These are phyloP conservation scores for Wasmannia auropunctata DNA, from an alignment of 1,140 invertebrate genomes.

Conservation along the genomic window DNA sequence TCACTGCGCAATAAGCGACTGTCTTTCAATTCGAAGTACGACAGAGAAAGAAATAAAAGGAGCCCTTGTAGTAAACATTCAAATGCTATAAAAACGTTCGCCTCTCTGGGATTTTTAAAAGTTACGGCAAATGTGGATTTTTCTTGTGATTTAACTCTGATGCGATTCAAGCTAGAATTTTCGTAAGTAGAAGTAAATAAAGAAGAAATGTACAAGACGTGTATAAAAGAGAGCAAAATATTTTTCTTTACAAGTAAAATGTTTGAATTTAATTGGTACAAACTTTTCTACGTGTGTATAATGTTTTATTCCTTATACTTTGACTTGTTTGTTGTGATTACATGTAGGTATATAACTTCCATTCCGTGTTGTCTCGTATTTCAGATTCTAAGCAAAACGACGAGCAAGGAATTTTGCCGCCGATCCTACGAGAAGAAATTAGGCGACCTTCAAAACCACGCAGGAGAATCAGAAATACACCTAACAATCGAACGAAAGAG, in stretches of 20 bases:
- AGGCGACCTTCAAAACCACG: not conserved
- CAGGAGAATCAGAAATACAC: conserved; percentile 8
- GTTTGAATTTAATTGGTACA: not conserved
- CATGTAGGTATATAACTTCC: not conserved
- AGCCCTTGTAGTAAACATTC: conserved; percentile 1
- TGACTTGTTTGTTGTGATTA: not conserved
- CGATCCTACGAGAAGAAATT: not conserved
- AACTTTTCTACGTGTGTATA: not conserved
- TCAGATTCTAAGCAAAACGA: not conserved
- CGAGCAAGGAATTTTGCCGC: not conserved
- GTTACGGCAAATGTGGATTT: conserved; percentile 2
- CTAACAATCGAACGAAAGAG: conserved; percentile 2
- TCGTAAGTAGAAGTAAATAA: not conserved
- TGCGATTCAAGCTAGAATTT: conserved; percentile 2
- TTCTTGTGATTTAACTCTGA: conserved; percentile 4
- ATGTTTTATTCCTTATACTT: not conserved
- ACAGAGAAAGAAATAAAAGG: not conserved
- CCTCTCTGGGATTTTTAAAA: not conserved
- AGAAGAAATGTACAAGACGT: not conserved
- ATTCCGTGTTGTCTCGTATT: not conserved
- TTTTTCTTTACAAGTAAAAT: not conserved
- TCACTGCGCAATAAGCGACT: not conserved
- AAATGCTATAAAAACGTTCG: not conserved
- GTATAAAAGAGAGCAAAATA: not conserved
- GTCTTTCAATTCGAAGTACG: conserved; percentile 2